These are phyloP conservation scores for Carollia perspicillata DNA, from an alignment of 2,113 vertebrate species.

Conservation along the genomic window DNA sequence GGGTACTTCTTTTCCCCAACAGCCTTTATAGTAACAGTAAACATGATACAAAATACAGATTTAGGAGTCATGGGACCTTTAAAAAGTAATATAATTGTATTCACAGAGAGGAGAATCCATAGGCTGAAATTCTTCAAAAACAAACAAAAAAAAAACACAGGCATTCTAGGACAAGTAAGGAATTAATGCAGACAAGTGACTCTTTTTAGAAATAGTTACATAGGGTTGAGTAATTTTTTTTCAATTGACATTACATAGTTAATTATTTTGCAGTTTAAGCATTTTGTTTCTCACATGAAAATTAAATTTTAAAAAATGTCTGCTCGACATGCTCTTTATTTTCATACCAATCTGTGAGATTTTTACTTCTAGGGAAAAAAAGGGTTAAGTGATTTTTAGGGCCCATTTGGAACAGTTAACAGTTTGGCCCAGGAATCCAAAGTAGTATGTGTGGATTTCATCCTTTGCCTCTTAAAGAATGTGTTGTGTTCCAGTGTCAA, in stretches of 20 bases:
- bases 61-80: conserved; percentile 60
- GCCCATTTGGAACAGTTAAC: conserved; percentile 29
- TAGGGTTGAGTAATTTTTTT: neutral
- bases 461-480: conserved; percentile 60
- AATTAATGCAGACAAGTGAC: conserved; percentile 1
- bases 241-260: neutral
- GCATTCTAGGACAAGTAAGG: conserved; percentile 11
- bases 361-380: conserved; percentile 44
- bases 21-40: conserved; percentile 33
- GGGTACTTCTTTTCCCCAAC: conserved; percentile 49
- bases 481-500: conserved; percentile 27
- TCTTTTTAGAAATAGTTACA: neutral
- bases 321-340: conserved; percentile 26
- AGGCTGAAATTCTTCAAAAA: neutral
- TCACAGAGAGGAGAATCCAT: neutral
- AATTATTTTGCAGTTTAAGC: conserved; percentile 46
- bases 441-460: conserved; percentile 28
- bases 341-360: conserved; percentile 32
- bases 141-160: neutral
- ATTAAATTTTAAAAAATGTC: neutral
- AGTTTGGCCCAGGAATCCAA: conserved; percentile 43
- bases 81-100: neutral
- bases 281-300: conserved; percentile 49
- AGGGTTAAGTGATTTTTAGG: conserved; percentile 34
- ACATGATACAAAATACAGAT: neutral